Conservation (phyloP, 1,140 invertebrate genomes). For the Hyles vespertilio region DNA sequence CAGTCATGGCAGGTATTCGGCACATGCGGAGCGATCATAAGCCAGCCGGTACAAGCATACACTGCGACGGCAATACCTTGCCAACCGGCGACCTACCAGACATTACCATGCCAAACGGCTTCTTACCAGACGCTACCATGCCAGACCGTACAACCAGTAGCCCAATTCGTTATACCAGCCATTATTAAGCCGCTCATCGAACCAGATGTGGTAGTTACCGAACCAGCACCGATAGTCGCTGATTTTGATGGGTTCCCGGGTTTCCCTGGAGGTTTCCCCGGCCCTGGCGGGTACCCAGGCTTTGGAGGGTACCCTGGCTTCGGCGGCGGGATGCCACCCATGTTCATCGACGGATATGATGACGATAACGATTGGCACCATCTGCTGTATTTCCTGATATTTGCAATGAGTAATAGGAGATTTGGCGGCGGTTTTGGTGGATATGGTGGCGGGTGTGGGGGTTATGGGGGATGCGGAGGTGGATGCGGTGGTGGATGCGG, state of each 20-base stretch:
- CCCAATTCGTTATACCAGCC: slow-evolving; percentile 41
- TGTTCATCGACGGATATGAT: slow-evolving; percentile 26
- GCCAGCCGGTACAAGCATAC: slow-evolving; percentile 5
- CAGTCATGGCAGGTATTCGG: slow-evolving; percentile 25
- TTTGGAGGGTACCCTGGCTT: slow-evolving; percentile 3
- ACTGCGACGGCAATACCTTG: background rate
- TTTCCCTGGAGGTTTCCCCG: background rate
- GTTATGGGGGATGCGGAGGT: slow-evolving; percentile 10
- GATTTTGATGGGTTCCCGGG: background rate
- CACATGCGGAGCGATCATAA: slow-evolving; percentile 25
- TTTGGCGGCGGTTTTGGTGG: slow-evolving; percentile 8
- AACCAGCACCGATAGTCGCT: slow-evolving; percentile 15
- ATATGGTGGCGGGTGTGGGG: slow-evolving; percentile 6
- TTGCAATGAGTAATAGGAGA: slow-evolving; percentile 32
- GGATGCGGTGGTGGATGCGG: slow-evolving; percentile 11
- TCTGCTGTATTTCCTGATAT: slow-evolving; percentile 43
- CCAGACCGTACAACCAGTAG: slow-evolving; percentile 8
- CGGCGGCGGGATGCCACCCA: slow-evolving; percentile 22
- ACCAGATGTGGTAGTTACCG: slow-evolving; percentile 10
- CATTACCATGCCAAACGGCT: background rate
- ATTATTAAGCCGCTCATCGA: slow-evolving; percentile 32
- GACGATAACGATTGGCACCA: slow-evolving; percentile 33
- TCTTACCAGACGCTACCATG: background rate
- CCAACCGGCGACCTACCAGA: background rate
- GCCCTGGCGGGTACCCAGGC: slow-evolving; percentile 1